phyloP scores from a whole-genome alignment of 2,888 invertebrate genomes.

The Cephalotes varians region DNA sequence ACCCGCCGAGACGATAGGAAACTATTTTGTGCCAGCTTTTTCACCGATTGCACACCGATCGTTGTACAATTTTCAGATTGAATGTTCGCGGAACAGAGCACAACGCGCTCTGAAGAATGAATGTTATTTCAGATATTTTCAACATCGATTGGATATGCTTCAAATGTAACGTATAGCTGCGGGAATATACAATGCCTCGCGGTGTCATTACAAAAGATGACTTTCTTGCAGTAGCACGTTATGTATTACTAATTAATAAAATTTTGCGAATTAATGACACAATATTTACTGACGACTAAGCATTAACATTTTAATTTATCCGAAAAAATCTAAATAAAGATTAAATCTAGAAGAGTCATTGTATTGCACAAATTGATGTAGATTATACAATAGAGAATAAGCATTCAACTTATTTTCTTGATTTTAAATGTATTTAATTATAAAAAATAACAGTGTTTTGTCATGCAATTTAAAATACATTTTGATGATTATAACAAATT shows the following conservation, averaged over 20 bases:
- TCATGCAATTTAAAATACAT: neutral
- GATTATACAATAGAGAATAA: neutral
- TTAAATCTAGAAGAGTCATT: neutral
- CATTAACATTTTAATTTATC: no score
- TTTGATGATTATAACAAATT: neutral
- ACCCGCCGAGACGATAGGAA: conserved; percentile 51
- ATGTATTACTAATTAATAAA: neutral
- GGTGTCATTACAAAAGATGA: neutral
- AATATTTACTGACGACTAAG: neutral
- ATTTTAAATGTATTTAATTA: neutral
- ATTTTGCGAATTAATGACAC: neutral
- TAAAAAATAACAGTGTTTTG: neutral
- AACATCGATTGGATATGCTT: conserved; percentile 40
- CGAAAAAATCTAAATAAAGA: neutral
- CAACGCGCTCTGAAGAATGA: conserved; percentile 40
- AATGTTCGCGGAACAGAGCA: conserved; percentile 32
- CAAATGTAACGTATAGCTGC: conserved; percentile 35
- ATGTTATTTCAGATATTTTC: conserved; percentile 49
- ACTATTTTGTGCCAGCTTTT: conserved; percentile 49
- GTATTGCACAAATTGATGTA: neutral
- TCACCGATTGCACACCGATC: conserved; percentile 35
- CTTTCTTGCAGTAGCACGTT: neutral
- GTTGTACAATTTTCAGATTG: conserved; percentile 59
- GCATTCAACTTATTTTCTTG: neutral
- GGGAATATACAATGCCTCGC: neutral